These are phyloP conservation scores for Oryctes rhinoceros DNA, from an alignment of 1,140 invertebrate species.

Conservation along the genomic window DNA sequence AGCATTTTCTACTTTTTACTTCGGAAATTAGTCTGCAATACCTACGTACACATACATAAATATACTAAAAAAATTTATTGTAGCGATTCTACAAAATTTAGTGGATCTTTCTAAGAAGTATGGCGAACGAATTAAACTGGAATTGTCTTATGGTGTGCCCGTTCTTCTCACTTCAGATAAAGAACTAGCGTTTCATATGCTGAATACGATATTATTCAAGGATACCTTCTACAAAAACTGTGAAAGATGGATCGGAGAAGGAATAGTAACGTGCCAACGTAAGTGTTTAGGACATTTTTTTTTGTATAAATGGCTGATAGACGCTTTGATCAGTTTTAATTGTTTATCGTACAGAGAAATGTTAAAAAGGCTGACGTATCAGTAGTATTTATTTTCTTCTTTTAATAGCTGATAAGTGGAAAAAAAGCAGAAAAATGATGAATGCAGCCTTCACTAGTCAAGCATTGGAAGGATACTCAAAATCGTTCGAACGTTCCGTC, in stretches of 20 bases:
- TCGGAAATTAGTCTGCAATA: not conserved
- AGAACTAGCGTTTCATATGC: not conserved
- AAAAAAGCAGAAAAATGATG: slow-evolving; percentile 70
- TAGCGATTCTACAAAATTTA: not conserved
- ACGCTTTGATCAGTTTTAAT: too few species aligned
- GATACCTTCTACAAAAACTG: not conserved
- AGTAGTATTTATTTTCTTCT: too few species aligned
- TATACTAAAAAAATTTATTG: not conserved
- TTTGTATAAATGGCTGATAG: too few species aligned
- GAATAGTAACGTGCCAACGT: not conserved
- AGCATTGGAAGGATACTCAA: slow-evolving; percentile 79
- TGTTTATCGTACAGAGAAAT: too few species aligned
- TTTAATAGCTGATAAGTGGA: slow-evolving; percentile 66
- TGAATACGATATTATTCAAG: not conserved
- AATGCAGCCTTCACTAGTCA: slow-evolving; percentile 88
- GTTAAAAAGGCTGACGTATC: too few species aligned
- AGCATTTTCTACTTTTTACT: not conserved
- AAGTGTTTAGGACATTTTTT: not conserved
- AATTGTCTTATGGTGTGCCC: slow-evolving; percentile 1
- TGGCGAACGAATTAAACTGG: not conserved
- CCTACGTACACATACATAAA: too few species aligned
- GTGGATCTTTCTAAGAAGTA: not conserved
- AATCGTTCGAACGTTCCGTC: slow-evolving; percentile 74
- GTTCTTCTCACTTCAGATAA: slow-evolving; percentile 18
- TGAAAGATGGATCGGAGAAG: not conserved